Conservation (phyloP, 2,113 vertebrate species). For the Reinhardtius hippoglossoides region DNA sequence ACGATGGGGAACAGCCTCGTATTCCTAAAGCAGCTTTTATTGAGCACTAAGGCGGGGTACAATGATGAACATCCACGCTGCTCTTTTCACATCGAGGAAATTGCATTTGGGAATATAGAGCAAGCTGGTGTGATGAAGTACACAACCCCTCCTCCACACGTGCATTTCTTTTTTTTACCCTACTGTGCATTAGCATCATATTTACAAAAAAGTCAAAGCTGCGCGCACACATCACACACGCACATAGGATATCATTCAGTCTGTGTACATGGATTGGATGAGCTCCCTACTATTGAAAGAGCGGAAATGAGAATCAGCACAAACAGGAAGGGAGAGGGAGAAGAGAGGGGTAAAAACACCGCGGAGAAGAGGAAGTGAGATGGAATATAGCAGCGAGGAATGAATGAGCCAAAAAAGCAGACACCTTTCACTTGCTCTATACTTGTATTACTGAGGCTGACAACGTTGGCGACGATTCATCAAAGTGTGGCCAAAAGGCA, state of each 20-base stretch:
- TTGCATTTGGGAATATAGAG: slow-evolving; percentile 79
- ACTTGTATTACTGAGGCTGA: slow-evolving; percentile 12
- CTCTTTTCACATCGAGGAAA: slow-evolving; percentile 73
- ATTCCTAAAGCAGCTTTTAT: slow-evolving; percentile 68
- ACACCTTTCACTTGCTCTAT: background rate
- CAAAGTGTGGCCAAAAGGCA: slow-evolving; percentile 8
- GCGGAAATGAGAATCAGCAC: slow-evolving; percentile 65
- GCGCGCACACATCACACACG: background rate
- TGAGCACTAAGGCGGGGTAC: slow-evolving; percentile 62
- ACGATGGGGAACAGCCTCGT: slow-evolving; percentile 36
- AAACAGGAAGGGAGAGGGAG: slow-evolving; percentile 38
- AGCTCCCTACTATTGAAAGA: slow-evolving; percentile 56
- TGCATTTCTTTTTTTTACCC: slow-evolving; percentile 3
- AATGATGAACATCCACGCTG: slow-evolving; percentile 71
- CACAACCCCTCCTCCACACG: slow-evolving; percentile 38
- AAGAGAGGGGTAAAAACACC: background rate
- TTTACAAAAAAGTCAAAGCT: slow-evolving; percentile 45
- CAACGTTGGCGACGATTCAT: slow-evolving; percentile 18
- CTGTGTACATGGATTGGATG: slow-evolving; percentile 49
- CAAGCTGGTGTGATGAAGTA: slow-evolving; percentile 66
- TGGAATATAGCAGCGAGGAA: slow-evolving; percentile 21
- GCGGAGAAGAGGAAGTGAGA: slow-evolving; percentile 32
- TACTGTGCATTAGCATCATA: slow-evolving; percentile 51
- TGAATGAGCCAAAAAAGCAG: background rate
- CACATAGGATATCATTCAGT: slow-evolving; percentile 65